A percentile compares a stretch with the other conserved stretches of the same genome.
phyloP scores from a whole-genome alignment of 1,140 invertebrate genomes.

The Mamestra configurata region DNA sequence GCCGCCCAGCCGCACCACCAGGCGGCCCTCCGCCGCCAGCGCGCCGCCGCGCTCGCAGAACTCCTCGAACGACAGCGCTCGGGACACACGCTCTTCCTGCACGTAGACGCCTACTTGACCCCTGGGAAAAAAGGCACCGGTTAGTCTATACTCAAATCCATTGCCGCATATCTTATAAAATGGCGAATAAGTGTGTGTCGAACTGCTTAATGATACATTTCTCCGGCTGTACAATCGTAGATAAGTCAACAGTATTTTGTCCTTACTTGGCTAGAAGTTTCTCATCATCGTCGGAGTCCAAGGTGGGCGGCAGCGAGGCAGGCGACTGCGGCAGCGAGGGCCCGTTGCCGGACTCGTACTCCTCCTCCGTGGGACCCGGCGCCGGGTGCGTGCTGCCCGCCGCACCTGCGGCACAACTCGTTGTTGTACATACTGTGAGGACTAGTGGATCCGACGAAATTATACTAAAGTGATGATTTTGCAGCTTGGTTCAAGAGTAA shows the following conservation, averaged over 20 bases:
- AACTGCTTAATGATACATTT: background rate
- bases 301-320: conserved; percentile 93
- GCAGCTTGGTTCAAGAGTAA: background rate
- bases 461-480: background rate
- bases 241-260: background rate
- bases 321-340: conserved; percentile 97
- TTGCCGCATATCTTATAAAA: no score
- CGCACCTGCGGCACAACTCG: conserved; percentile 45
- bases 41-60: conserved; percentile 93
- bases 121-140: conserved; percentile 53
- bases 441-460: background rate
- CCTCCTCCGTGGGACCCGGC: conserved; percentile 92
- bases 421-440: background rate
- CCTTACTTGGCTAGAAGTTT: conserved; percentile 90
- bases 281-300: conserved; percentile 95
- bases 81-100: conserved; percentile 83
- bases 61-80: conserved; percentile 94
- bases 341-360: conserved; percentile 98
- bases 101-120: conserved; percentile 79
- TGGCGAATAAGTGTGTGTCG: no score
- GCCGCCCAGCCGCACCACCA: conserved; percentile 95
- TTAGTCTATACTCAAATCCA: no score
- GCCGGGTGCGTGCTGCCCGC: conserved; percentile 47
- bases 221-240: background rate
- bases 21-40: conserved; percentile 94